Base-by-base conservation (phyloP, 2,888 invertebrate genomes). In the Hydropsyche betteni region DNA sequence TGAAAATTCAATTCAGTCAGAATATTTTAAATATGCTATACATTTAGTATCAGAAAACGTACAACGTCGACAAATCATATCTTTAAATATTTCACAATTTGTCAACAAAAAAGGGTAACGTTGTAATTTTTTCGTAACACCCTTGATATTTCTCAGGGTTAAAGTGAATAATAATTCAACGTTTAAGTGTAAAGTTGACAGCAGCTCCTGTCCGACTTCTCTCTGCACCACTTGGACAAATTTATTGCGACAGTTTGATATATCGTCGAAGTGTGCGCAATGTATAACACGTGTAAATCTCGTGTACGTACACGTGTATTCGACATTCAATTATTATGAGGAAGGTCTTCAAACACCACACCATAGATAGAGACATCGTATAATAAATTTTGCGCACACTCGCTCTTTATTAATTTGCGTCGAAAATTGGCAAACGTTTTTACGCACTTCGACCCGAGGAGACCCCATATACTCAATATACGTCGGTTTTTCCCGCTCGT, bases 171-270 rank as follows among this genome's bases (percentile, higher is more conserved):
- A 64, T 64, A 64, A 64, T 64, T 64, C 64, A 64, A 64, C 36
- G 36, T 64, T 64, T 36, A 64, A 64, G 64, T 64, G 64, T 36
- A 64, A 64, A 64, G 64, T 64, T 64, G 64, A 64, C 64, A 64
- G 64, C 64, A 24, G 34, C 64, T 36, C 36, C 64, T 64, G 64
- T 64, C 64, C 64, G 64, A 64, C 36, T 64, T 36, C 64, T 61
- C 61, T 64, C 64, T 64, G 34, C 64, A 64, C 64, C 33, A 36
- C 36, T 64, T 10, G 64, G 64, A 64, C 64, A 64, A 64, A 64
- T 64, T 64, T 64, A 64, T 64, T 64, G 64, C 64, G 64, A 64
- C 64, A 64, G 33, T 64, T 64, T 64, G 64, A 64, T 64, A 64
- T 64, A 64, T 64, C 64, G 64, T 64, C 64, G 64, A 64, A 64